Conservation (phyloP, 92 coral and sea anemone species). For the Epizoanthus illoricatus region DNA sequence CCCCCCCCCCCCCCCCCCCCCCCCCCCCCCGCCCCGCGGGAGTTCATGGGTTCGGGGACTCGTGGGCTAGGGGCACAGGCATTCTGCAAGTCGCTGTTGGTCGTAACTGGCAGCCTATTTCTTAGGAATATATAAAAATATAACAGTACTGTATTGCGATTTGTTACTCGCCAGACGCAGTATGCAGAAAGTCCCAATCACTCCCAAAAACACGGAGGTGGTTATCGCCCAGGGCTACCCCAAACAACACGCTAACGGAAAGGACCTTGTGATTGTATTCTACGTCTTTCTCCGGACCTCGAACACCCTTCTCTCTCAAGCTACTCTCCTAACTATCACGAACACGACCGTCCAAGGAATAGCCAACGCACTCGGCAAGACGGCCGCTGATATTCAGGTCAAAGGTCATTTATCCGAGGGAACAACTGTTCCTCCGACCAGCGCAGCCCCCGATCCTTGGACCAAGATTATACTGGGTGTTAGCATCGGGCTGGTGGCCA, state of each 20-base stretch:
- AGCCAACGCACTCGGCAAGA: constrained; percentile 9
- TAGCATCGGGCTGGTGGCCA: neutral
- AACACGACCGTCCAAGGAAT: neutral
- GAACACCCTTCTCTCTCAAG: neutral
- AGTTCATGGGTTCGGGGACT: too few relatives aligned
- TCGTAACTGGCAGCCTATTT: too few relatives aligned
- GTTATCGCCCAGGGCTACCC: neutral
- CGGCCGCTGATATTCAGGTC: neutral
- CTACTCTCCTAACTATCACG: neutral
- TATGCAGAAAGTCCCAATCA: neutral
- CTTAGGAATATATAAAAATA: neutral
- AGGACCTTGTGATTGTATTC: constrained; percentile 3
- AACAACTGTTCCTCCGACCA: constrained; percentile 3
- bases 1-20: too few relatives aligned
- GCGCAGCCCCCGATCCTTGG: neutral
- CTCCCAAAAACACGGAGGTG: neutral
- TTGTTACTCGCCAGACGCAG: neutral
- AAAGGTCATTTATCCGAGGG: neutral
- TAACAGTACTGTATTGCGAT: neutral
- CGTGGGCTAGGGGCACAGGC: too few relatives aligned
- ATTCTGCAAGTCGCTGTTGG: too few relatives aligned
- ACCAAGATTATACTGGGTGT: constrained; percentile 3
- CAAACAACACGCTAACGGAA: constrained; percentile 3
- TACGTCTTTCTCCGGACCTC: neutral
- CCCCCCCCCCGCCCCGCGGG: too few relatives aligned